phyloP scores from a whole-genome alignment of 2,797 vertebrate species.

The Alosa sapidissima region DNA sequence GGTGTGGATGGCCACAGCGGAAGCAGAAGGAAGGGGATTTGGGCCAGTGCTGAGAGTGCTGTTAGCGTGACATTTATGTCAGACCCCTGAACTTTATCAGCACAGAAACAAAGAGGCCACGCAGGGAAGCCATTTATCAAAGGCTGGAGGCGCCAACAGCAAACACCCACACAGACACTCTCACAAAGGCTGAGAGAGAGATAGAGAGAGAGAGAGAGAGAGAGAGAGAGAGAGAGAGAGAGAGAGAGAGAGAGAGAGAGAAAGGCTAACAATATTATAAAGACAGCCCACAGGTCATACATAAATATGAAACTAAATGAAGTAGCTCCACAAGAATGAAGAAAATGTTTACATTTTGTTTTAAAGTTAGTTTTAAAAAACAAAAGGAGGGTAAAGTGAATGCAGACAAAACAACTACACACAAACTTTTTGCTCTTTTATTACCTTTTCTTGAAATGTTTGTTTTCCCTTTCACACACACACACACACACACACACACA shows the following conservation, averaged over 20 bases:
- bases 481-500: no score
- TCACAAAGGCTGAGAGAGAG: not conserved
- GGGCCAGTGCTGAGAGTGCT: not conserved
- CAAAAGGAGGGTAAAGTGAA: not conserved
- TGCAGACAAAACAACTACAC: not conserved
- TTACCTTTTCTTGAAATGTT: not conserved
- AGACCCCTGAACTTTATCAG: conserved; percentile 21
- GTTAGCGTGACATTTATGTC: conserved; percentile 17
- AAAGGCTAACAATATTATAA: conserved; percentile 17
- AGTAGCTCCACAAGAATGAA: not conserved
- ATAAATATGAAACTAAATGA: not conserved
- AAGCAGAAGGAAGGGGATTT: not conserved
- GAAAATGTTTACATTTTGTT: not conserved
- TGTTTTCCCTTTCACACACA: not conserved
- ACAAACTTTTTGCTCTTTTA: not conserved
- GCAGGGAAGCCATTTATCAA: conserved; percentile 16
- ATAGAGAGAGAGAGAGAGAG: not conserved
- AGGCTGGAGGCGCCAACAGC: not conserved
- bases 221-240: not conserved
- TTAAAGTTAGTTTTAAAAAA: not conserved
- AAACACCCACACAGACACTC: not conserved
- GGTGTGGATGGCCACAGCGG: not conserved
- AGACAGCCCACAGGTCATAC: not conserved
- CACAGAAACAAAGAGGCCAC: not conserved
- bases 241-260: not conserved